Conservation (phyloP, 2,113 vertebrate genomes). For the Propithecus coquereli region DNA sequence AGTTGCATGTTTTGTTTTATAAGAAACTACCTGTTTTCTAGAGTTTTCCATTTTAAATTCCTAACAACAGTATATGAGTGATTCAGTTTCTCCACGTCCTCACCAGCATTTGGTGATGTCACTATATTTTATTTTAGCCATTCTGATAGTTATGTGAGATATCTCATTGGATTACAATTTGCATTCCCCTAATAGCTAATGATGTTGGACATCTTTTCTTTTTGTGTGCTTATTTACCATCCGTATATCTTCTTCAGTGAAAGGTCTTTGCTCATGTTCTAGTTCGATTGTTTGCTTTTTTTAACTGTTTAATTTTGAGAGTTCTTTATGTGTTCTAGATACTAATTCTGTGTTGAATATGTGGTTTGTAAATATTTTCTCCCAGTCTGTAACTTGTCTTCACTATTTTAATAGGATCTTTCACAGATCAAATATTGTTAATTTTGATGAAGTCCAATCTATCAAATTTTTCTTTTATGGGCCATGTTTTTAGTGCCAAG, state of each 20-base stretch:
- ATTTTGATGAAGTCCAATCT: not conserved
- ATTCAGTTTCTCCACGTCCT: not conserved
- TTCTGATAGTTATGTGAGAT: not conserved
- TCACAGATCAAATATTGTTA: not conserved
- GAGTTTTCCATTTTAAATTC: not conserved
- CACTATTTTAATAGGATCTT: not conserved
- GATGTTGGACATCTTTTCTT: not conserved
- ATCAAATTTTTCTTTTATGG: not conserved
- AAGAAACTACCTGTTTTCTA: not conserved
- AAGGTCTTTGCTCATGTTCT: not conserved
- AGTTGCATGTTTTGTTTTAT: not conserved
- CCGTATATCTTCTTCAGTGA: not conserved
- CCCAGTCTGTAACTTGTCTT: not conserved
- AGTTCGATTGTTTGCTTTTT: not conserved
- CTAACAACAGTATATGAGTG: not conserved
- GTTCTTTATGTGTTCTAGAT: not conserved
- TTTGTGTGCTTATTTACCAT: not conserved
- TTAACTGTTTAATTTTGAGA: not conserved
- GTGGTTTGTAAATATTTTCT: not conserved
- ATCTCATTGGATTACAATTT: not conserved
- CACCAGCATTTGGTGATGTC: not conserved
- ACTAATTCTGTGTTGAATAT: not conserved
- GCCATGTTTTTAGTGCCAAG: not conserved
- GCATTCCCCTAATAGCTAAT: not conserved
- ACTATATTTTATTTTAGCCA: not conserved